These are phyloP conservation scores for Phalacrocorax aristotelis DNA, from an alignment of 2,113 vertebrate species.

Conservation along the genomic window DNA sequence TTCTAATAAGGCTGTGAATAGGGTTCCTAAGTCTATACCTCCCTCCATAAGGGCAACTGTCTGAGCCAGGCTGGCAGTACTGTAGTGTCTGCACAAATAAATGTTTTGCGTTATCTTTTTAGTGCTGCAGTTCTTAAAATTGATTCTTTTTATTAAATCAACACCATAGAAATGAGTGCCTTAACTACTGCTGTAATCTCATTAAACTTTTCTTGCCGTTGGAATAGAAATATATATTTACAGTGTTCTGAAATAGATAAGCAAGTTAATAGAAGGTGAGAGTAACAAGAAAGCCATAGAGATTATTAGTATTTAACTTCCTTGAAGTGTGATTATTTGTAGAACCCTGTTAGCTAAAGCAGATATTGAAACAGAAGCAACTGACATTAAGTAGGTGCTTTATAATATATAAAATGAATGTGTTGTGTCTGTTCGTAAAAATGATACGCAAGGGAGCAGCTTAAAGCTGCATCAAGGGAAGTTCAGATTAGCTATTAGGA, in stretches of 20 bases:
- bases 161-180: neutral
- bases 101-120: neutral
- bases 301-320: neutral
- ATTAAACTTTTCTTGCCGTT: neutral
- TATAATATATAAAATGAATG: neutral
- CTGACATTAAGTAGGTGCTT: neutral
- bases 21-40: neutral
- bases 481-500: neutral
- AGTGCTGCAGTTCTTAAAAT: neutral
- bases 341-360: neutral
- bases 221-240: neutral
- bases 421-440: neutral
- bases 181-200: neutral
- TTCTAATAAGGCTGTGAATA: neutral
- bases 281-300: neutral
- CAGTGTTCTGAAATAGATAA: neutral
- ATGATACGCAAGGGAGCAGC: neutral
- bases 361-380: neutral
- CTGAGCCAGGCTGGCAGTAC: neutral
- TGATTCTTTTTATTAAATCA: neutral
- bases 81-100: neutral
- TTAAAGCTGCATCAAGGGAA: neutral
- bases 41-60: neutral
- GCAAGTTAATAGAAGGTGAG: neutral
- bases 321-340: neutral